Evolutionary conservation across 2,113 vertebrate species (phyloP), one percentile per base, ranked within the genome.

Genomic region (Mohoua ochrocephala): DNA sequence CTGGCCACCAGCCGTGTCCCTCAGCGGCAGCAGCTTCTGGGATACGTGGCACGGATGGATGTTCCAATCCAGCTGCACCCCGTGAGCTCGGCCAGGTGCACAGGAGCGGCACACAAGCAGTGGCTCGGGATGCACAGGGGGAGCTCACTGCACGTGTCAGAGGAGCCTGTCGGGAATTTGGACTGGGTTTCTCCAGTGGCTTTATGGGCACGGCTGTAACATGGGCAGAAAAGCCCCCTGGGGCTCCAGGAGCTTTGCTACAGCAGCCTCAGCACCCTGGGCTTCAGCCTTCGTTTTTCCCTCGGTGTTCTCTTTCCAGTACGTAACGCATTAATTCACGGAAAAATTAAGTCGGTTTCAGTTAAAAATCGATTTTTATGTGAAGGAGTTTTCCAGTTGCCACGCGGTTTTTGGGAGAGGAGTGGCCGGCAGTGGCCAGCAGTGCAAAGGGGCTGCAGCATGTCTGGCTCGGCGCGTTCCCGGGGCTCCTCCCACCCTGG

Each of bases 71-170:
- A 28, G 47, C 19, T 71, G 27, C 31, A 26, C 31, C 21, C 71
- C 1, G 0, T 0, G 2, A 60, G 47, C 49, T n/a, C 3, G 1
- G 35, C 1, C 4, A 2, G 39, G 4, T 3, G 24, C 3, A 1
- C 4, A 4, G 75, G 71, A 67, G 33, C 45, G 8, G 20, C 6
- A 19, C 10, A 1, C 0, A 4, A 44, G 44, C n/a, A 30, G 30
- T 1, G 52, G 12, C 44, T 39, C 0, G 2, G 44, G 35, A 63
- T 1, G 2, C 13, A 11, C 0, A 3, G 7, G 18, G 14, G 6
- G 41, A 50, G 27, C 19, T 31, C 2, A 0, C 8, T 24, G 27
- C 61, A 15, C 2, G 1, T 13, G 20, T 4, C 3, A 0, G 33
- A 39, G 53, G 19, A 41, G 22, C 44, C 63, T 2, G 1, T 0